phyloP scores from a whole-genome alignment of 2,888 invertebrate species.

The Margaritifera margaritifera region DNA sequence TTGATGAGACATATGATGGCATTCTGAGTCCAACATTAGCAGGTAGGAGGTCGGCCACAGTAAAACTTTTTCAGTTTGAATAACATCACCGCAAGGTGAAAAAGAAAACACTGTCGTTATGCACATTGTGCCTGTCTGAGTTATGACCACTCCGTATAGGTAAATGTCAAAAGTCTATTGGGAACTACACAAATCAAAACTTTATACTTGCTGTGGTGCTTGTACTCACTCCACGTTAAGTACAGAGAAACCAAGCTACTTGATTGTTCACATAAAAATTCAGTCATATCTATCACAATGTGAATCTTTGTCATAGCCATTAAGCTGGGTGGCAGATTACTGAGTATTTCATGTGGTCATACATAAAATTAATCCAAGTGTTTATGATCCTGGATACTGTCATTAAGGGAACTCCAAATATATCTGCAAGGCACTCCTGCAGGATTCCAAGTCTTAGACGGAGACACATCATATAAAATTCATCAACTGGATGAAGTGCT shows the following conservation, averaged over 20 bases:
- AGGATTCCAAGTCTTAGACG: conserved; percentile 15
- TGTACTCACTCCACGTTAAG: conserved; percentile 28
- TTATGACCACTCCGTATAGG: conserved; percentile 30
- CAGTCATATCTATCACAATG: conserved; percentile 19
- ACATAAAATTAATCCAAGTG: conserved; percentile 33
- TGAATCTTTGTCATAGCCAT: conserved; percentile 3
- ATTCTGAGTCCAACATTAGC: conserved; percentile 20
- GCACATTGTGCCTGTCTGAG: conserved; percentile 24
- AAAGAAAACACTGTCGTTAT: conserved; percentile 15
- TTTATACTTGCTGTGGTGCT: conserved; percentile 25
- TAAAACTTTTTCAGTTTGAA: conserved; percentile 31
- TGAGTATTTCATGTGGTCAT: conserved; percentile 16
- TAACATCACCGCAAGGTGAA: conserved; percentile 13
- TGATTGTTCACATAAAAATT: conserved; percentile 26
- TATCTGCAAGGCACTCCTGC: conserved; percentile 26
- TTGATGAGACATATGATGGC: conserved; percentile 17
- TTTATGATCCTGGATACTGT: conserved; percentile 26
- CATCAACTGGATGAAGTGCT: conserved; percentile 18
- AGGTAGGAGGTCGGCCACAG: conserved; percentile 24
- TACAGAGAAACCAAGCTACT: conserved; percentile 13
- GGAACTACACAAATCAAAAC: conserved; percentile 19
- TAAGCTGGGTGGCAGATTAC: conserved; percentile 13
- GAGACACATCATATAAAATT: conserved; percentile 22
- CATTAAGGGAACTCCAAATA: conserved; percentile 21
- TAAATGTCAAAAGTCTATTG: conserved; percentile 25